Conservation (phyloP, 2,113 vertebrate species). For the Sphyrna mokarran region DNA sequence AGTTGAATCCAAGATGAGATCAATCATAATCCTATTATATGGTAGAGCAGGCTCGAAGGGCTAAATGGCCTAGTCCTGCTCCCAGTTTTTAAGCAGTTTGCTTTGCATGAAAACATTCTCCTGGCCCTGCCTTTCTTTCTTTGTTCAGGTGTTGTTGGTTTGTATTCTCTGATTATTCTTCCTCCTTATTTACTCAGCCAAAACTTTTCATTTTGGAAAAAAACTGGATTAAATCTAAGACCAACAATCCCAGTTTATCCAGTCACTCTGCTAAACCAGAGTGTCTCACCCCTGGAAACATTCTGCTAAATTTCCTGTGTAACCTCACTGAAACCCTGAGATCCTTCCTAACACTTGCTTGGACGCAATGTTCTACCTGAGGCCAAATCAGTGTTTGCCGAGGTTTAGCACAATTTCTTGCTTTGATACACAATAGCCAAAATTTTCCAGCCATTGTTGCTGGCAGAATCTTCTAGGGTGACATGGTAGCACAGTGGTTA, state of each 20-base stretch:
- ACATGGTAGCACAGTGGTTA: too few species aligned
- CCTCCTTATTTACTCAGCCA: background rate
- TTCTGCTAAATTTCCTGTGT: background rate
- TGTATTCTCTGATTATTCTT: background rate
- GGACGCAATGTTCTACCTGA: background rate
- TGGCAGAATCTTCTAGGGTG: too few species aligned
- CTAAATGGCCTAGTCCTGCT: too few species aligned
- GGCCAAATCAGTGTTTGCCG: background rate
- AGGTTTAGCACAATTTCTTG: background rate
- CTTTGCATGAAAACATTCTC: background rate
- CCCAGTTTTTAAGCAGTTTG: too few species aligned
- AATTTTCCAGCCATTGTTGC: too few species aligned
- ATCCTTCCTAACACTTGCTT: background rate
- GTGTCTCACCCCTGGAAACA: background rate
- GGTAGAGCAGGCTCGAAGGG: too few species aligned
- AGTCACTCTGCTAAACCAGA: background rate
- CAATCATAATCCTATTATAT: too few species aligned
- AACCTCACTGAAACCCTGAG: background rate
- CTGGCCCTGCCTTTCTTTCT: background rate
- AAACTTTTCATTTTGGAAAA: background rate
- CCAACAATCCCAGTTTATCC: background rate
- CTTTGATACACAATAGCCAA: background rate
- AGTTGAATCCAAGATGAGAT: too few species aligned
- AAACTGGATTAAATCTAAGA: background rate
- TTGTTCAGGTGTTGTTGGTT: background rate